These are phyloP conservation scores for Aeoliscus strigatus DNA, from an alignment of 2,797 vertebrate genomes.

Conservation along the genomic window DNA sequence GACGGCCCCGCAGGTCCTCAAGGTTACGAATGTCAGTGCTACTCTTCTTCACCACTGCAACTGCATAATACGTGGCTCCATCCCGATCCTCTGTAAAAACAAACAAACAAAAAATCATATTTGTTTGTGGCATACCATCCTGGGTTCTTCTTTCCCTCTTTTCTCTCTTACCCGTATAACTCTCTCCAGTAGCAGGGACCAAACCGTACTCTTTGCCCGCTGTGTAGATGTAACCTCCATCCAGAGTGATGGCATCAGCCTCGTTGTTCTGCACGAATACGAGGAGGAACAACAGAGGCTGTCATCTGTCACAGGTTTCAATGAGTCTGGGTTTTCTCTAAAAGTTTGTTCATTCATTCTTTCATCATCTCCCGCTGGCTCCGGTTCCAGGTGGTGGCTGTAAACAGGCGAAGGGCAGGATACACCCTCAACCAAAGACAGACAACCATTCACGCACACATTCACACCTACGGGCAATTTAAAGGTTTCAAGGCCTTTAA, in stretches of 20 bases:
- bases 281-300: background rate
- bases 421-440: too few relatives aligned
- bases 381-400: too few relatives aligned
- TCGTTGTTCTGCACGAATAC: constrained; percentile 75
- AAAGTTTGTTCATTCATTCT: too few relatives aligned
- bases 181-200: constrained; percentile 86
- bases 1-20: constrained; percentile 76
- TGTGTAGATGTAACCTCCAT: constrained; percentile 84
- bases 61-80: constrained; percentile 81
- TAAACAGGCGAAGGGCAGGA: too few relatives aligned
- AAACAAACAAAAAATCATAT: background rate
- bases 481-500: too few relatives aligned
- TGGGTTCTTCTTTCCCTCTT: too few relatives aligned
- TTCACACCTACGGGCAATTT: too few relatives aligned
- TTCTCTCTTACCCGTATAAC: constrained; percentile 86
- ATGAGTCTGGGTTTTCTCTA: too few relatives aligned
- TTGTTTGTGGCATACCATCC: background rate
- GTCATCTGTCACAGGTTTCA: too few relatives aligned
- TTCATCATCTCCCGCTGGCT: too few relatives aligned
- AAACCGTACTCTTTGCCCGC: constrained; percentile 86
- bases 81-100: constrained; percentile 66
- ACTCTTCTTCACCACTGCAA: constrained; percentile 81
- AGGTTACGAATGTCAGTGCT: constrained; percentile 73
- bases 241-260: constrained; percentile 82
- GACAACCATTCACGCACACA: too few relatives aligned